Conservation (phyloP, 2,113 vertebrate species). For the Nanger granti region DNA sequence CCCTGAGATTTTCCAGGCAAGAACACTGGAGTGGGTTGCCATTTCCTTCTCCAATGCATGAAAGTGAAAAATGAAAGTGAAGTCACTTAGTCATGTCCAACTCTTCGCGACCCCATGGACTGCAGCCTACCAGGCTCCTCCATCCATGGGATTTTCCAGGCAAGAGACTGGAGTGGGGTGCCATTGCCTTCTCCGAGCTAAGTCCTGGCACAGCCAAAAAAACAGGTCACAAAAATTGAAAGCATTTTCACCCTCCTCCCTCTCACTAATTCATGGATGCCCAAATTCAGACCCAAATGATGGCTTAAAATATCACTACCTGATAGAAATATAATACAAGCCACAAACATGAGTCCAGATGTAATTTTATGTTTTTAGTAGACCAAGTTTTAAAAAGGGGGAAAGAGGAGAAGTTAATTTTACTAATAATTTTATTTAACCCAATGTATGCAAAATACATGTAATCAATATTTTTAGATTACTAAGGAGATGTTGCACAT, state of each 20-base stretch:
- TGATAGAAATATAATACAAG: background rate
- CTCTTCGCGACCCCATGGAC: too few relatives aligned
- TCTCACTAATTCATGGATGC: background rate
- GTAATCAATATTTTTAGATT: background rate
- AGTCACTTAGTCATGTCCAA: too few relatives aligned
- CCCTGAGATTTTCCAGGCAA: too few relatives aligned
- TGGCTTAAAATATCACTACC: background rate
- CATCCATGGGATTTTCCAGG: too few relatives aligned
- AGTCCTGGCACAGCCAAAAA: background rate
- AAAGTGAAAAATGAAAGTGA: too few relatives aligned
- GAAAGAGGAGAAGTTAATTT: background rate
- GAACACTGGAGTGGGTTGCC: too few relatives aligned
- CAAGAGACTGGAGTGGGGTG: too few relatives aligned
- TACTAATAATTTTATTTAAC: background rate
- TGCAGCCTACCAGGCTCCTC: too few relatives aligned
- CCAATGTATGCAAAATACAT: background rate
- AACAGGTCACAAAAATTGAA: background rate
- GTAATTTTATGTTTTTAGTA: background rate
- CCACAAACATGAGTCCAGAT: background rate
- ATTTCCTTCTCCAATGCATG: too few relatives aligned
- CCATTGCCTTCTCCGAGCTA: background rate
- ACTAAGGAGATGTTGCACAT: background rate
- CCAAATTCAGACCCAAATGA: background rate
- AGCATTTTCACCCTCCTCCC: background rate
- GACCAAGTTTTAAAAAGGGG: background rate